Evolutionary conservation across 2,797 vertebrate genomes (phyloP).

Genomic region (Mormyrops attenuatus): DNA sequence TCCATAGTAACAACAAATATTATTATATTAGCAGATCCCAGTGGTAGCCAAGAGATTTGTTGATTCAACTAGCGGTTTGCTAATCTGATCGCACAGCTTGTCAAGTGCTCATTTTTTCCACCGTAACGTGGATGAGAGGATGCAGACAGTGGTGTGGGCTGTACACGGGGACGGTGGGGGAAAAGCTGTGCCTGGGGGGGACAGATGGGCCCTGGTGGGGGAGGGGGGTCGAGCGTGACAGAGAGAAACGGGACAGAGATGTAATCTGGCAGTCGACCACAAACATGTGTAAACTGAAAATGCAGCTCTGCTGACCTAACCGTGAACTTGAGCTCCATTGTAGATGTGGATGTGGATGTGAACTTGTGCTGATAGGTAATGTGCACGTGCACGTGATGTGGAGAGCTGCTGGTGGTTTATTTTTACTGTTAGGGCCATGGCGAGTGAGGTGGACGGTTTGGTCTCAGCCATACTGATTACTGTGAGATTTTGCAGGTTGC

Average conservation of each 20-base stretch:
- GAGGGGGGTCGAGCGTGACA: not conserved
- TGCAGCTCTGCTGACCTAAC: not conserved
- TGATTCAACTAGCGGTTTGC: not conserved
- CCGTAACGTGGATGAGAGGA: not conserved
- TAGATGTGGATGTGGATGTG: not conserved
- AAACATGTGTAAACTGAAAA: not conserved
- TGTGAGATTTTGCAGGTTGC: not conserved
- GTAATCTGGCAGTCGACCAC: not conserved
- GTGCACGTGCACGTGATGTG: not conserved
- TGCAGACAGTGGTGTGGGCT: not conserved
- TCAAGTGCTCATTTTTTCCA: constrained; percentile 1
- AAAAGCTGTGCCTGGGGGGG: not conserved
- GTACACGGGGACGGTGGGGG: not conserved
- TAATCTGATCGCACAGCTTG: constrained; percentile 1
- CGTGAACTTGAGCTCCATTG: not conserved
- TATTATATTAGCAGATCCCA: not conserved
- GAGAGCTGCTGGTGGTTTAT: not conserved
- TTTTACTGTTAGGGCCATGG: not conserved
- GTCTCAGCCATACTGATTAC: not conserved
- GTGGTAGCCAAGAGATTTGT: not conserved
- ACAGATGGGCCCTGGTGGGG: constrained; percentile 7
- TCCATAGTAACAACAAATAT: constrained; percentile 6
- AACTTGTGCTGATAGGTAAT: not conserved
- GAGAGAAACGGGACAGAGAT: not conserved
- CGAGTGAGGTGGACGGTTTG: not conserved